Evolutionary conservation across 2,113 vertebrate genomes (phyloP), one percentile per base, ranked within the genome.

Genomic region (Phalacrocorax aristotelis): DNA sequence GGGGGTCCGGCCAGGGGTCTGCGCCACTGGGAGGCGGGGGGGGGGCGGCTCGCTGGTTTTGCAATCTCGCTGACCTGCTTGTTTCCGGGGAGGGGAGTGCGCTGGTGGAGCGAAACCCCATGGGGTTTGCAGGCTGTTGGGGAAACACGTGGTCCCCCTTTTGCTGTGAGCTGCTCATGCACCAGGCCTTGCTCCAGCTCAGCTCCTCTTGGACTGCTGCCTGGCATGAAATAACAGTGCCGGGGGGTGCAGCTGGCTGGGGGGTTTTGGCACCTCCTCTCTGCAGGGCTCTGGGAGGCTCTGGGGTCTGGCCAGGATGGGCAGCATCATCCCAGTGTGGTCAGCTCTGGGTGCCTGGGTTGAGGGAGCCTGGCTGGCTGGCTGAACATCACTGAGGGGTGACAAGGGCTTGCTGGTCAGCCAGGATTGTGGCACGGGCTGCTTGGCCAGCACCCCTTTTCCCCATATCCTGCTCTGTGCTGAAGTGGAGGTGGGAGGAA

Each of bases 381-480:
- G 48, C 55, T 88, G 66, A 71, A 51, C 48, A 8, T 71, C 57
- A 7, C 30, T 0, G 2, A 65, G 85, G 65, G 40, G 46, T 0
- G 2, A 36, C 23, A 3, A 15, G 26, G n/a, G 6, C 83, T 76
- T 0, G 0, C 32, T 2, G 9, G 8, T 3, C 2, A 9, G 51
- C 0, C 2, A 40, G 74, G 74, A 11, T 42, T 3, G 0, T 0
- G 2, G 2, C 11, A 1, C 29, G 48, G 75, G 58, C 57, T 2
- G 11, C 9, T 54, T 51, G 23, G 62, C 64, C 12, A 3, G 48
- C 29, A 11, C 29, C 20, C 11, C 27, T 34, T 34, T 26, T 54
- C 75, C 40, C 27, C 0, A 0, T 11, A 22, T 69, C 72, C 64
- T 4, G 1, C n/a, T 60, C 52, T 40, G 49, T 83, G 54, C 64